Evolutionary conservation across 2,888 invertebrate genomes (phyloP), one percentile per base, ranked within the genome.

Genomic region (Melipona beecheii): DNA sequence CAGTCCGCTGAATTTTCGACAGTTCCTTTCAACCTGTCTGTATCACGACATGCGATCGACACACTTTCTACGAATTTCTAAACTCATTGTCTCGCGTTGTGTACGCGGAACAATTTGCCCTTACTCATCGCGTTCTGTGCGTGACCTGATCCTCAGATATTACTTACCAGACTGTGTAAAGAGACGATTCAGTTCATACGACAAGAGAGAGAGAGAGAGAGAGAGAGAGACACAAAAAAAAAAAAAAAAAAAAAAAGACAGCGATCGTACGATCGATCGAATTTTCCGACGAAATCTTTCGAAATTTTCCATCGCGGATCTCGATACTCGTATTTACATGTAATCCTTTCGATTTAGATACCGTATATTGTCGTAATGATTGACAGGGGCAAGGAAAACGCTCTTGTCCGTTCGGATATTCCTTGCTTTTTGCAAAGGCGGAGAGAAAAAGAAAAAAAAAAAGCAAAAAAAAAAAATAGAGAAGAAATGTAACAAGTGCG

Each of bases 1-100:
- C 84, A 85, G 82, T 89, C 78, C 88, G 87, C 89, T 84, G 71
- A 87, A 90, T 92, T 87, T 86, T 77, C 86, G 86, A 91, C 89
- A 91, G 90, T 91, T 92, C 90, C 90, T 92, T 91, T 90, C 82
- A 36, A 86, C 85, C 88, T 87, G 82, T 91, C 86, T 87, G 86
- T 86, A 85, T 86, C 65, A 76, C 84, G 81, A 85, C 87, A 86
- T 87, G 88, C 87, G 76, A 90, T 84, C 83, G 82, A 43, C 79
- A 54, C 83, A 78, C 81, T 83, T 86, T 75, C 74, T 24, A 19
- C 86, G 43, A 43, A 82, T 86, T 87, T 88, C 83, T 89, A 89
- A 85, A 84, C 78, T 83, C 81, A 80, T 85, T 64, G 72, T 77
- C 58, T 82, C 76, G 83, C 78, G 87, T 31, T 31, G 3, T 4